Evolutionary conservation across 2,797 vertebrate species (phyloP), one percentile per base, ranked within the genome.

Genomic region (Amniataba percoides): DNA sequence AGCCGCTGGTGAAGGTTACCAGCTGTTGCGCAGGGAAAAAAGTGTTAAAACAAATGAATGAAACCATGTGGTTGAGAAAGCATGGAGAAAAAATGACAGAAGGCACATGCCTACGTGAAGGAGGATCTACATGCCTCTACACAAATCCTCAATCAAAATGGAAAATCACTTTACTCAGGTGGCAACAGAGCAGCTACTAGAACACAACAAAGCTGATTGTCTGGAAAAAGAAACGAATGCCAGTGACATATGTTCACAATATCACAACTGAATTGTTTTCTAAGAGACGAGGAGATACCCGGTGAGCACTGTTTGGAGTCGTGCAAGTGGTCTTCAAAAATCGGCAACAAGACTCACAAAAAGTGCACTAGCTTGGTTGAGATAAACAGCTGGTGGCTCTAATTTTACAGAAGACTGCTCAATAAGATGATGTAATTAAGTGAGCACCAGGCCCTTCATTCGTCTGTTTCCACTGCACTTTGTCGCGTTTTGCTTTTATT

Each of bases 31-130:
- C 0, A 45, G 45, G 45, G 67, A 53, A 55, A 7, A 53, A 69
- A 56, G 45, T 52, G 27, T 12, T 43, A 27, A 63, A 65, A 45
- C 48, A 40, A 59, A 53, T 31, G 39, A 59, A 52, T 64, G 3
- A n/a, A 80, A 58, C 8, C 25, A 53, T 53, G 53, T 27, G 45
- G 53, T 5, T 14, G 1, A 18, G 0, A 21, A 25, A 18, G 27
- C 48, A 39, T 19, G 19, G 53, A 39, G 25, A 46, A 13, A 53
- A 53, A 60, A 0, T 27, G 25, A 57, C 62, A 46, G 55, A 65
- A n/a, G 34, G 58, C 18, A 8, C 11, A 4, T 25, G 25, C 1
- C 31, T 14, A 5, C 15, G 25, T 13, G 39, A 6, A 40, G n/a
- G 49, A 45, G 43, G 2, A 61, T 52, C 45, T 48, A 39, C 21